Conservation (phyloP, 2,113 vertebrate genomes). For the Megaleporinus macrocephalus region DNA sequence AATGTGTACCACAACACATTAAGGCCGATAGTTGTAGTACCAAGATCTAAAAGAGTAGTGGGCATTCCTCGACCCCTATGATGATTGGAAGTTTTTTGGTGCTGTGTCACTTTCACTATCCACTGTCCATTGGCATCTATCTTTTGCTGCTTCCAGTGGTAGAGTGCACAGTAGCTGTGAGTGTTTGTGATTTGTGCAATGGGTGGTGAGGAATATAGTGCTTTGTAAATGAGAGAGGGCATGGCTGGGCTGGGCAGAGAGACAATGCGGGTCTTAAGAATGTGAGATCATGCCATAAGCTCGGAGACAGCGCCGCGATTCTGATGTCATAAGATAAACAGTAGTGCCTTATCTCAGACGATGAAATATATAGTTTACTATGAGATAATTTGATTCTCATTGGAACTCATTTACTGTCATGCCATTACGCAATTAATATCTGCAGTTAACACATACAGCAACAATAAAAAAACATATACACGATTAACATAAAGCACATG, state of each 20-base stretch:
- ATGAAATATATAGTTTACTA: neutral
- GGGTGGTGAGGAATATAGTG: slow-evolving; percentile 9
- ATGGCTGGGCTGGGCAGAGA: slow-evolving; percentile 20
- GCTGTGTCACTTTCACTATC: neutral
- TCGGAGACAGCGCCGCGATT: slow-evolving; percentile 38
- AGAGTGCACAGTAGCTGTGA: neutral
- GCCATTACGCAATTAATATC: neutral
- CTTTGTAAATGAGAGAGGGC: slow-evolving; percentile 23
- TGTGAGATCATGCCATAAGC: slow-evolving; percentile 50
- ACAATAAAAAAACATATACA: neutral
- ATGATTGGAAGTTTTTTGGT: neutral
- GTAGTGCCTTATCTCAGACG: slow-evolving; percentile 7
- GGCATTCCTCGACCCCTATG: neutral
- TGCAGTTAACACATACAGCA: neutral
- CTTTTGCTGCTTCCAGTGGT: neutral
- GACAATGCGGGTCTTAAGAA: slow-evolving; percentile 49
- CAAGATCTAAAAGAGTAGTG: neutral
- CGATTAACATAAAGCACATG: neutral
- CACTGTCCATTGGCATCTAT: neutral
- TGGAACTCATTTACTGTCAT: neutral
- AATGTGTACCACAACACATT: too few relatives aligned
- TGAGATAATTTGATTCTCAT: neutral
- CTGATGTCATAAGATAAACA: slow-evolving; percentile 46
- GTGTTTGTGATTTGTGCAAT: slow-evolving; percentile 33
- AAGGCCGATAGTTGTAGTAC: neutral